phyloP scores from a whole-genome alignment of 2,797 vertebrate genomes.

The Iguana delicatissima region DNA sequence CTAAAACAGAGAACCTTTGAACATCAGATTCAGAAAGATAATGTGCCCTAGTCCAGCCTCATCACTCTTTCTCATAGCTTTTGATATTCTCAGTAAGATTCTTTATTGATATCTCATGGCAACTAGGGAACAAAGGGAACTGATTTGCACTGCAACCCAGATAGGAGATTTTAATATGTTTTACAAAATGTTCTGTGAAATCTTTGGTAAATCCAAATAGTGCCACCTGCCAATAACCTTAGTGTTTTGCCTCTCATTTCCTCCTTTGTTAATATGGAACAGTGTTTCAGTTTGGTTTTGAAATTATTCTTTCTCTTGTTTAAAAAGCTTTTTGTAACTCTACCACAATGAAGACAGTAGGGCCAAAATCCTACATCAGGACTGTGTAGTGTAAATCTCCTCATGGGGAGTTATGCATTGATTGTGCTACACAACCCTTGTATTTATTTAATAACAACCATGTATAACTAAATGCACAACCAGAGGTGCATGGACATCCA shows the following conservation, averaged over 20 bases:
- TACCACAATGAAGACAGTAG: not conserved
- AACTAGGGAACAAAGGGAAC: not conserved
- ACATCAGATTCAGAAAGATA: conserved; percentile 36
- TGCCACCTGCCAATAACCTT: not conserved
- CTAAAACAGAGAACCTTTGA: conserved; percentile 2
- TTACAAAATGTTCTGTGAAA: conserved; percentile 8
- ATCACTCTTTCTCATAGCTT: conserved; percentile 2
- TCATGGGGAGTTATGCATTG: too few species aligned
- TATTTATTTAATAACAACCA: too few species aligned
- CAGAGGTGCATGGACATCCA: too few species aligned
- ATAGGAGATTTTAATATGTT: conserved; percentile 19
- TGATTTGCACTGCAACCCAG: conserved; percentile 27
- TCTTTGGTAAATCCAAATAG: not conserved
- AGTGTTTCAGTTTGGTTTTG: conserved; percentile 11
- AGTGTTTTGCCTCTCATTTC: not conserved
- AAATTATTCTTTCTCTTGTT: not conserved
- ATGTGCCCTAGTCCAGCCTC: conserved; percentile 14
- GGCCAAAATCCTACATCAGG: too few species aligned
- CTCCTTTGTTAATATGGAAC: conserved; percentile 8
- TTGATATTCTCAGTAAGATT: conserved; percentile 5
- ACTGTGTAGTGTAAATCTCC: too few species aligned
- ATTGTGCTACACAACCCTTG: too few species aligned
- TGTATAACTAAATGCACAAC: too few species aligned
- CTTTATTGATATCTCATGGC: conserved; percentile 7
- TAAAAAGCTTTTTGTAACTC: not conserved